Base-by-base conservation (phyloP, 2,113 vertebrate genomes). In the Gopherus flavomarginatus region DNA sequence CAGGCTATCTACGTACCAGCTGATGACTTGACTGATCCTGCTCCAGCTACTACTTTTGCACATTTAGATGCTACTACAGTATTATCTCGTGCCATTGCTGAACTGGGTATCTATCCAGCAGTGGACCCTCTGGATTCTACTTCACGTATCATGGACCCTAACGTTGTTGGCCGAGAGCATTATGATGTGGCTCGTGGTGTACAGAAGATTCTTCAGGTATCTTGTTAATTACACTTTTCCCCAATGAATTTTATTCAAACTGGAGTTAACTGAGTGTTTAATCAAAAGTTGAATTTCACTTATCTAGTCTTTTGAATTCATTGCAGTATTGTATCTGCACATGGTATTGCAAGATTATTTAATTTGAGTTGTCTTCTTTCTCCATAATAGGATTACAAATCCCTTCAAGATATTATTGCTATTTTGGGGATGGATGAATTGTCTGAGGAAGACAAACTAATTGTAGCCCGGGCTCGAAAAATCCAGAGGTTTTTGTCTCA, bases 21-120 rank as follows among this genome's bases (percentile, higher is more conserved):
- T 98, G 99, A 99, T 84, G 99, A 99, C 93, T 97, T 99, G 98
- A 99, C 98, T 97, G 99, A 99, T 86, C 98, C 99, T 57, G 99
- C 99, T 84, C 99, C 99, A 19, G 99, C 98, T 90, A 99, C 98
- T 95, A 99, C 98, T 87, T 99, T 99, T 91, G 99, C 99, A 96
- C 98, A 99, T 98, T 98, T 99, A 98, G 99, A 98, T 83, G 99
- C 99, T 92, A 99, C 99, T 54, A 99, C 99, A 26, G 99, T 99
- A 94, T 84, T 99, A 96, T 99, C 98, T 38, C 98, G 99, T 84
- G 99, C 99, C 57, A 99, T 99, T 92, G 99, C 99, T 90, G 99
- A 99, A 97, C 94, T 99, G 96, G 98, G 98, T 29, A 98, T 99
- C 98, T 99, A 99, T 97, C 99, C 99, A 21, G 98, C 99, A 56